Evolutionary conservation across 1,140 invertebrate species (phyloP), one percentile per base, ranked within the genome.

Genomic region (Papilio aristodemus): DNA sequence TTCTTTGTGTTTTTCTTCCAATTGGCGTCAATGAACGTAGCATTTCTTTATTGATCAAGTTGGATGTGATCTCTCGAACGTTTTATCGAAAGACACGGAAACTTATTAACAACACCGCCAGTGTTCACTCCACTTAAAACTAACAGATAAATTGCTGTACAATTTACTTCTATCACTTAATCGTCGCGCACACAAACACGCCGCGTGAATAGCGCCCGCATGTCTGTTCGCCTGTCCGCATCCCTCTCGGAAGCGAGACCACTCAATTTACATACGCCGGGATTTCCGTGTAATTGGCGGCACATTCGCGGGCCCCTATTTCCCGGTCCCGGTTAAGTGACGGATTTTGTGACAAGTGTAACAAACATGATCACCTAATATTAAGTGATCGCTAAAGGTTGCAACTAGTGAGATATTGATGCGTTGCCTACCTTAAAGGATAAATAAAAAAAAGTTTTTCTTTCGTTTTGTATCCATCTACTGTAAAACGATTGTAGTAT

Each of bases 91-190:
- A 46, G 7, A 54, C 19, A 54, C 19, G 46, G 46, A 54, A 54
- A 11, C 17, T n/a, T 22, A 10, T 22, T 13, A 59, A 27, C 43
- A 37, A 70, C 63, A 69, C 46, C 10, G 25, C 1, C 36, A 62
- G 50, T n/a, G 70, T 72, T 62, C 60, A 50, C 58, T 63, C 25
- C 46, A 63, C 46, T 71, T 77, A 77, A 74, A 75, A 63, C 70
- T 79, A 85, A 83, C 74, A 69, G 72, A 77, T 83, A 85, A 85
- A 85, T 85, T 85, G 83, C 72, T 69, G 70, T 70, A 62, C 81
- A 83, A 85, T 82, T 81, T 77, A 73, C 66, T 46, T 66, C 75
- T 71, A 78, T 79, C 77, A 83, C 76, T 79, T 74, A 69, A 78
- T 79, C 75, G 69, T 14, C 27, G 57, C 17, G 13, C 32, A 38